Evolutionary conservation across 2,797 vertebrate species (phyloP).

Genomic region (Hyperoplus lanceolatus): DNA sequence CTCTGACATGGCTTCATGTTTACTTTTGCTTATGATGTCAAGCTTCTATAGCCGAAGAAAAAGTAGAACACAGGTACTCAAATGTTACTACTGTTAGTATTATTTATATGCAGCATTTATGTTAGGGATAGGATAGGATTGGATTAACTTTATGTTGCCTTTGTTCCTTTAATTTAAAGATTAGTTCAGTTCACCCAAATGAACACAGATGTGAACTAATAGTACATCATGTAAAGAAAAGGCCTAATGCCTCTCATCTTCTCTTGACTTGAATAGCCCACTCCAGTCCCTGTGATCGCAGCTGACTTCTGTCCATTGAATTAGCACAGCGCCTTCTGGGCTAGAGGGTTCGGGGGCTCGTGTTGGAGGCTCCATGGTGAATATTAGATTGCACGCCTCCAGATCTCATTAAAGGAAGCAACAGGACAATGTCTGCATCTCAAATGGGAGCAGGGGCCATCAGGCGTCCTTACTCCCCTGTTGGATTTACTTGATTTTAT

Average conservation of each 20-base stretch:
- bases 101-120: constrained; percentile 10
- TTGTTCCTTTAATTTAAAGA: too few relatives aligned
- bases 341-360: constrained; percentile 65
- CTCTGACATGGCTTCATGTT: not conserved
- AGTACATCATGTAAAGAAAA: constrained; percentile 17
- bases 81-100: too few relatives aligned
- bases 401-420: constrained; percentile 85
- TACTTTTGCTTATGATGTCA: not conserved
- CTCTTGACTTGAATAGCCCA: constrained; percentile 50
- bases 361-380: constrained; percentile 77
- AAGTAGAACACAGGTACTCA: too few relatives aligned
- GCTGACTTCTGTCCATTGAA: constrained; percentile 78
- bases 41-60: not conserved
- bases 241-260: constrained; percentile 37
- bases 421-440: constrained; percentile 83
- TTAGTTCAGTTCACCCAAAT: not conserved
- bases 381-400: constrained; percentile 84
- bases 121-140: not conserved
- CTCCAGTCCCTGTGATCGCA: constrained; percentile 68
- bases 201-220: constrained; percentile 15
- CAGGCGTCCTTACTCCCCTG: constrained; percentile 68
- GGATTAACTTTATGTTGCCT: too few relatives aligned
- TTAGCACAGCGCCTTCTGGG: constrained; percentile 74
- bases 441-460: constrained; percentile 76
- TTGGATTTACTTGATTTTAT: constrained; percentile 69